Evolutionary conservation across 2,888 invertebrate genomes (phyloP), one percentile per base, ranked within the genome.

Genomic region (Hypsopygia costalis): DNA sequence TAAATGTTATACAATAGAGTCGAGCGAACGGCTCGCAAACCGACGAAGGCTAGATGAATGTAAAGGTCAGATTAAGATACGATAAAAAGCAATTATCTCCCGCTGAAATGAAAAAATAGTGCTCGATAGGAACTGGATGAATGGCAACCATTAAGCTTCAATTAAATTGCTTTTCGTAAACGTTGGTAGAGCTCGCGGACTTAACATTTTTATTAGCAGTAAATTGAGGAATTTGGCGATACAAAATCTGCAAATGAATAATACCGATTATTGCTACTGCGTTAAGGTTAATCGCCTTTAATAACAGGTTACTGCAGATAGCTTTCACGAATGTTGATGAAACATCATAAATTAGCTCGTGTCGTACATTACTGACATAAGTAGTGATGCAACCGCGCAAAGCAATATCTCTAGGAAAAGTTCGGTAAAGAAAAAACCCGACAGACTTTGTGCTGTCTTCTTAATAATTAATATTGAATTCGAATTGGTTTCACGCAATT

Each of bases 241-340:
- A 52, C 46, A 43, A 44, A 38, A 44, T 48, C 42, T 46, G 55
- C 42, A 48, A 34, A 35, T 48, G 41, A 44, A 47, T 44, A 41
- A 43, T 35, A 27, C 38, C 36, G n/a, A 22, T 56, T 53, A 60
- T 52, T 46, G 46, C 22, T 11, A 29, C 37, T 45, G 43, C 49
- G 49, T 54, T 61, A 66, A 68, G 62, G 62, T 63, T 62, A 62
- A 61, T 58, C 49, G 52, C 44, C 35, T 47, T 43, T 51, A 55
- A 58, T 52, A 58, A 62, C 54, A 34, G 52, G 56, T 61, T 44
- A 53, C 46, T 35, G 42, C 47, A n/a, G n/a, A n/a, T 47, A 40
- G 39, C 47, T 51, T 53, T 51, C 47, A 52, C 51, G 45, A 56
- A 52, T 57, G 55, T 53, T 47, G 53, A 4, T 16, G 16, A 16